Evolutionary conservation across 2,797 vertebrate species (phyloP).

Genomic region (Tachyglossus aculeatus): DNA sequence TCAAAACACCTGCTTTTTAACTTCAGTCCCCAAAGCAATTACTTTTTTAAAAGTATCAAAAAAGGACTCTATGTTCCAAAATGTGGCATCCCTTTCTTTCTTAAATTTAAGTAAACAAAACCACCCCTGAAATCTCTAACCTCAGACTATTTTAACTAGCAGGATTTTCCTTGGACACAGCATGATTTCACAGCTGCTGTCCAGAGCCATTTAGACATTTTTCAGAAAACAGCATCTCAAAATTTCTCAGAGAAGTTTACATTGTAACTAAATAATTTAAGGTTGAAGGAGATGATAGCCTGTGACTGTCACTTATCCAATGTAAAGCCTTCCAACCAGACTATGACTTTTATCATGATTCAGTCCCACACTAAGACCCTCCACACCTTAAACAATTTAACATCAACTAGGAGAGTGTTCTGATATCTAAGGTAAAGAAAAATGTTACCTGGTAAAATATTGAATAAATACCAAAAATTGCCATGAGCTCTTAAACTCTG

Average conservation of each 20-base stretch:
- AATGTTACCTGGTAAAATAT: conserved; percentile 42
- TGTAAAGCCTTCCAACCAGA: conserved; percentile 60
- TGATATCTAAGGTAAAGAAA: conserved; percentile 53
- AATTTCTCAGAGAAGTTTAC: conserved; percentile 59
- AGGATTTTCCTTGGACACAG: conserved; percentile 41
- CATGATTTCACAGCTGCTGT: conserved; percentile 51
- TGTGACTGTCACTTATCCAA: conserved; percentile 56
- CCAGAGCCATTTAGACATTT: conserved; percentile 56
- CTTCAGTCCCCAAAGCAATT: conserved; percentile 78
- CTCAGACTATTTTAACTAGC: conserved; percentile 43
- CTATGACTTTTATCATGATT: conserved; percentile 65
- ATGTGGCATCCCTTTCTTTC: conserved; percentile 57
- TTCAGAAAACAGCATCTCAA: conserved; percentile 58
- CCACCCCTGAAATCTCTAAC: conserved; percentile 46
- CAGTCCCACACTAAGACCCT: conserved; percentile 49
- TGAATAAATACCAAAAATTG: conserved; percentile 37
- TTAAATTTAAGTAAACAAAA: conserved; percentile 49
- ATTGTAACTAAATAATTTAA: conserved; percentile 60
- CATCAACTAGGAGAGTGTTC: conserved; percentile 30
- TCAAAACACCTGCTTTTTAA: conserved; percentile 95
- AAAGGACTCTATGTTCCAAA: conserved; percentile 66
- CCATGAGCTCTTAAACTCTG: conserved; percentile 40
- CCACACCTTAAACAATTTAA: conserved; percentile 54
- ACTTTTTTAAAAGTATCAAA: too few relatives aligned
- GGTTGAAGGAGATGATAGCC: conserved; percentile 54